phyloP scores from a whole-genome alignment of 2,113 vertebrate genomes.

The Lophius piscatorius region DNA sequence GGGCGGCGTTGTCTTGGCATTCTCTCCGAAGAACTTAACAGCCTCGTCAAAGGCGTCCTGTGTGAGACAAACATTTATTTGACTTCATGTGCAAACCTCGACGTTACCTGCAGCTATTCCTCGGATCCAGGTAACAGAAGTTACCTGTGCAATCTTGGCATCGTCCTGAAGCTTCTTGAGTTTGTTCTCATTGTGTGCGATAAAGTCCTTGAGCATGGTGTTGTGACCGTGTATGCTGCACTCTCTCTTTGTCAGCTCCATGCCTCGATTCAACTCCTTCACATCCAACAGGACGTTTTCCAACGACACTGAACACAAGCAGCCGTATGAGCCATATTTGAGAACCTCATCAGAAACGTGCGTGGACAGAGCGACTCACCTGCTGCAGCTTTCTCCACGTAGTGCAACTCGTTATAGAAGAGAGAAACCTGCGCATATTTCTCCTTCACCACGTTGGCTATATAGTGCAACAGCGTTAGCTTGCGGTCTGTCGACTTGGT shows the following conservation, averaged over 20 bases:
- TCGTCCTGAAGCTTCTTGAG: slow-evolving; percentile 95
- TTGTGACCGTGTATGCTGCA: slow-evolving; percentile 91
- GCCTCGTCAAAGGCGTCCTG: slow-evolving; percentile 94
- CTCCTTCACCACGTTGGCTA: slow-evolving; percentile 93
- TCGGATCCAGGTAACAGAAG: no score
- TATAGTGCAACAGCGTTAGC: slow-evolving; percentile 93
- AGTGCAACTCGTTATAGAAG: slow-evolving; percentile 96
- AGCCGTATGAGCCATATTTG: not conserved
- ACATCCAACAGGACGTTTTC: slow-evolving; percentile 95
- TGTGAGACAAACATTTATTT: not conserved
- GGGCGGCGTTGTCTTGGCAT: slow-evolving; percentile 92
- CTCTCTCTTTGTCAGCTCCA: slow-evolving; percentile 92
- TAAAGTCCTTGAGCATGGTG: slow-evolving; percentile 89
- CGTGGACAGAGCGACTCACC: slow-evolving; percentile 71
- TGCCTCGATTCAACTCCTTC: slow-evolving; percentile 92
- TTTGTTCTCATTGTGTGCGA: slow-evolving; percentile 85
- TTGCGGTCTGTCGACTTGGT: slow-evolving; percentile 97
- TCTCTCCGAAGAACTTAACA: slow-evolving; percentile 95
- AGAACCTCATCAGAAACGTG: no score
- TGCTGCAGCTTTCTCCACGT: slow-evolving; percentile 94
- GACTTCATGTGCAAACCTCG: not conserved
- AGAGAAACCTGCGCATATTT: slow-evolving; percentile 91
- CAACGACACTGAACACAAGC: slow-evolving; percentile 85
- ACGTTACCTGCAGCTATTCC: no score
- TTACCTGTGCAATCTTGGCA: slow-evolving; percentile 93